Conservation (phyloP, 2,113 vertebrate genomes). For the Xiphorhynchus elegans region DNA sequence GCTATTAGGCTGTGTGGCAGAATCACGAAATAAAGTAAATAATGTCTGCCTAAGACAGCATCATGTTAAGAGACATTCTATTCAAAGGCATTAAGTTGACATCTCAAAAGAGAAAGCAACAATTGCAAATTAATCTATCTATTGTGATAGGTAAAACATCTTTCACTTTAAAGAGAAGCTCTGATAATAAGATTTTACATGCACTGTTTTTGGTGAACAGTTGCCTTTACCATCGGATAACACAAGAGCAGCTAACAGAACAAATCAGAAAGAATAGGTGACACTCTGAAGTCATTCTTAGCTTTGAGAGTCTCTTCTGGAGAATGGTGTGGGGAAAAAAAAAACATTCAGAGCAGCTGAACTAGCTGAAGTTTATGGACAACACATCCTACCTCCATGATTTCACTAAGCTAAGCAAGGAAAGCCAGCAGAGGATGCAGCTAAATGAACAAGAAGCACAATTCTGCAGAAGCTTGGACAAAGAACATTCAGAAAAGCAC, state of each 20-base stretch:
- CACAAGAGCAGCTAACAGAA: background rate
- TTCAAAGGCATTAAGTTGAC: background rate
- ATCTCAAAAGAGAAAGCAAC: background rate
- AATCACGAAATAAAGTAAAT: background rate
- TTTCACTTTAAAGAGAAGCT: background rate
- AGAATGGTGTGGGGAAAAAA: background rate
- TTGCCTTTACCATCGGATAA: background rate
- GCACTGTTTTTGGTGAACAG: background rate
- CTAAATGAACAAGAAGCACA: background rate
- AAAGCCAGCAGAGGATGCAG: background rate
- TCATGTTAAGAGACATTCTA: background rate
- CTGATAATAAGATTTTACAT: background rate
- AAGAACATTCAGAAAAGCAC: background rate
- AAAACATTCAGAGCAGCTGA: background rate
- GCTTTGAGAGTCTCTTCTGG: background rate
- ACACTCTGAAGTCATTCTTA: background rate
- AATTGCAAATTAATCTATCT: background rate
- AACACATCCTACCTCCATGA: background rate
- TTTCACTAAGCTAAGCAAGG: background rate
- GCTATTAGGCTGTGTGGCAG: background rate
- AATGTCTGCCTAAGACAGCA: background rate
- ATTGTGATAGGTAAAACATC: background rate
- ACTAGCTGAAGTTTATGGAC: background rate
- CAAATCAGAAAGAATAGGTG: background rate
- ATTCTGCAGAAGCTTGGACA: background rate